Evolutionary conservation across 2,113 vertebrate genomes (phyloP).

Genomic region (Chaenogobius annularis): DNA sequence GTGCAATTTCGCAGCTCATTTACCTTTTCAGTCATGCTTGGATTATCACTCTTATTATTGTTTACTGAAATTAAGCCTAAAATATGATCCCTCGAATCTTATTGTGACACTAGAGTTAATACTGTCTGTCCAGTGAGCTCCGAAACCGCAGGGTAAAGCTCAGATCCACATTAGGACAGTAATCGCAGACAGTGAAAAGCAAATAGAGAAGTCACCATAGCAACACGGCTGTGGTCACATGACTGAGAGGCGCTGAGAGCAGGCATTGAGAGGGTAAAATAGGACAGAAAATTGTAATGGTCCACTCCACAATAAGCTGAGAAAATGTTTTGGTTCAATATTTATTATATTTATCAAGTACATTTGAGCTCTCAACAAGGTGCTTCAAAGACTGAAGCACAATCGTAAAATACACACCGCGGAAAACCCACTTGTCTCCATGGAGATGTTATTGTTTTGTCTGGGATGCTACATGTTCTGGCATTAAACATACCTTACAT

Average conservation of each 20-base stretch:
- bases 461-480: no score
- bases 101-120: background rate
- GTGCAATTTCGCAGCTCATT: no score
- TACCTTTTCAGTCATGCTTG: no score
- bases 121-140: conserved; percentile 2
- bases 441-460: no score
- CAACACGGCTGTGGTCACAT: conserved; percentile 61
- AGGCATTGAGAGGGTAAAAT: conserved; percentile 43
- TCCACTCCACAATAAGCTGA: conserved; percentile 11
- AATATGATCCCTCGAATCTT: background rate
- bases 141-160: background rate
- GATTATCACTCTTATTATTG: background rate
- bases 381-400: no score
- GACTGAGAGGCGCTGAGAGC: conserved; percentile 49
- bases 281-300: conserved; percentile 50
- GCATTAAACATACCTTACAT: no score
- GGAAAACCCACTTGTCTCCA: no score
- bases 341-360: no score
- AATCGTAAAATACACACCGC: no score
- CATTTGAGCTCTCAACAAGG: no score
- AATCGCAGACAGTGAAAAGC: conserved; percentile 47
- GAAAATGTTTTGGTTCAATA: no score
- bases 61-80: background rate
- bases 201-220: conserved; percentile 49
- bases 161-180: conserved; percentile 45